Base-by-base conservation (phyloP, 2,888 invertebrate species). In the Platerodrilus igneus region DNA sequence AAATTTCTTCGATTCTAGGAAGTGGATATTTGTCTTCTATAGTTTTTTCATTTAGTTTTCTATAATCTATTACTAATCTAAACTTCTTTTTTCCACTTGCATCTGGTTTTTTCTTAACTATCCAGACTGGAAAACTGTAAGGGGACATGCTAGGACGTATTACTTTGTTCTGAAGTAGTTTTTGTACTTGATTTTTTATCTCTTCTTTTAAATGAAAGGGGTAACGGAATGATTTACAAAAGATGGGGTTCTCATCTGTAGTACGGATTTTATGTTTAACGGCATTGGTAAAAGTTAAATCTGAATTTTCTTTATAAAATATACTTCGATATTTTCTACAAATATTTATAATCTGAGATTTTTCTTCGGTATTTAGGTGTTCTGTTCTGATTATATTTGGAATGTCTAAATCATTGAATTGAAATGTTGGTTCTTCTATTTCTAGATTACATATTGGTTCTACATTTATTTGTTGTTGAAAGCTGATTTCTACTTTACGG, bases 1-100 rank as follows among this genome's bases (percentile, higher is more conserved):
- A 10, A 6, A 30, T 30, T 6, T 30, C 29, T 5, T 30, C 19
- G 2, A 30, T 30, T 2, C 29, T 15, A 7, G 29, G 29, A 10
- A 30, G 11, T 7, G 29, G 29, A 8, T 30, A 30, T 14, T 26
- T 26, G 18, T 29, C 29, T 15, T 29, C 29, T 4, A 29, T 18
- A 1, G 29, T 29, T 1, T 17, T 29, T 7, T 29, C 29, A 18
- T 29, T 29, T 2, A 29, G 14, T 17, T 17, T 29, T 4, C 18
- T 2, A 9, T 29, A 29, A 4, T 26, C 26, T 2, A 26, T 26
- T 6, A 26, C 26, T 15, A 26, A 15, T 26, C 15, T 14, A 14
- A 13, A 18, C 5, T 29, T 18, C 15, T 5, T 15, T 9, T 13
- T 18, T 1, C 18, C 29, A 17, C 10, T 10, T 5, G 20, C 31